Conservation (phyloP, 2,113 vertebrate species). For the Nyctibius bracteatus region DNA sequence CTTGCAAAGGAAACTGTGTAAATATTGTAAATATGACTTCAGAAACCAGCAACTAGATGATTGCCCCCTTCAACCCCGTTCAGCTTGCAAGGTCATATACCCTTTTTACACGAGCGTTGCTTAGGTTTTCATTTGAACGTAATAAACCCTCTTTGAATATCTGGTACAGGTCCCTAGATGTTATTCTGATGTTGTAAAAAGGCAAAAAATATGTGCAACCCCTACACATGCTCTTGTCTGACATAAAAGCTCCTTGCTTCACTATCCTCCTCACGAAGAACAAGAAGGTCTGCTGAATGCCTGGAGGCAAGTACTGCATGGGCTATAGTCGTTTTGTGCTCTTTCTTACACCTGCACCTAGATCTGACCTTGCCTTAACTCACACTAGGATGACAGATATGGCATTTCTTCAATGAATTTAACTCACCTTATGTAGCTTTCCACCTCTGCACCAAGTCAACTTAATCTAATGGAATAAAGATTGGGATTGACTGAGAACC, state of each 20-base stretch:
- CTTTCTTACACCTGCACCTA: not conserved
- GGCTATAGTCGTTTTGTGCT: not conserved
- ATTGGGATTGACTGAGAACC: not conserved
- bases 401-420: not conserved
- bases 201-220: not conserved
- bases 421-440: not conserved
- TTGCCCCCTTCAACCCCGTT: not conserved
- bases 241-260: not conserved
- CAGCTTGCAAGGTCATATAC: not conserved
- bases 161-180: not conserved
- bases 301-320: not conserved
- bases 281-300: not conserved
- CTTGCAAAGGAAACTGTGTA: not conserved
- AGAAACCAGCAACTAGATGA: not conserved
- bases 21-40: not conserved
- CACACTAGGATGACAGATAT: not conserved
- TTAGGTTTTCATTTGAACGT: not conserved
- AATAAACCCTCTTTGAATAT: not conserved
- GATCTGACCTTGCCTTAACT: not conserved
- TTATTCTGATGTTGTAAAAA: not conserved
- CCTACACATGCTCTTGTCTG: not conserved
- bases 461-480: not conserved
- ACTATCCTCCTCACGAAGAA: not conserved
- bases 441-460: not conserved
- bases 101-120: not conserved